These are phyloP conservation scores for Chromobotia macracanthus DNA, from an alignment of 2,797 vertebrate species.

Conservation along the genomic window DNA sequence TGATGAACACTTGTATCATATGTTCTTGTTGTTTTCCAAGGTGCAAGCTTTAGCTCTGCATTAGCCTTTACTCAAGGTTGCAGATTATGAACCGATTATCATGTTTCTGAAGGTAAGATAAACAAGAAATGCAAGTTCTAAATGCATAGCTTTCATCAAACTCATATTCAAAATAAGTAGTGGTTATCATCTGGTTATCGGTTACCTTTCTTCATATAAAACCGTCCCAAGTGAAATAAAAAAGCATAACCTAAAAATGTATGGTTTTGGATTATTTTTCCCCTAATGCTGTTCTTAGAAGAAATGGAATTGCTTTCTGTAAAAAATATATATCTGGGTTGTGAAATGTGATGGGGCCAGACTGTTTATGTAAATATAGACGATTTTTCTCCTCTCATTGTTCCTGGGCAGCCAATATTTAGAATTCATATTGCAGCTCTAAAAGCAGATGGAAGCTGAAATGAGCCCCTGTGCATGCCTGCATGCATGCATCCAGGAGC, in stretches of 20 bases:
- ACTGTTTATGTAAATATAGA: slow-evolving; percentile 52
- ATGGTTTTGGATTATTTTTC: slow-evolving; percentile 36
- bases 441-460: slow-evolving; percentile 53
- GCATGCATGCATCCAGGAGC: slow-evolving; percentile 19
- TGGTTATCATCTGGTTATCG: slow-evolving; percentile 5
- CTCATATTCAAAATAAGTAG: slow-evolving; percentile 28
- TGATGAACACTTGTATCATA: slow-evolving; percentile 50
- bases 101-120: slow-evolving; percentile 9
- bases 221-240: slow-evolving; percentile 21
- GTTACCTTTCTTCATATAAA: slow-evolving; percentile 3
- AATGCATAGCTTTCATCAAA: slow-evolving; percentile 36
- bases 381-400: slow-evolving; percentile 29
- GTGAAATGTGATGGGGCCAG: slow-evolving; percentile 37
- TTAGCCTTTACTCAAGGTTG: slow-evolving; percentile 42
- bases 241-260: slow-evolving; percentile 27
- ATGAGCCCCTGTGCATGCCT: slow-evolving; percentile 44
- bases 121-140: slow-evolving; percentile 34
- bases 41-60: slow-evolving; percentile 11
- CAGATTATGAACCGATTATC: slow-evolving; percentile 17
- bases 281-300: slow-evolving; percentile 23
- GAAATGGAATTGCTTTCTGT: slow-evolving; percentile 41
- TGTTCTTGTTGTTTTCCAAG: slow-evolving; percentile 54
- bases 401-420: slow-evolving; percentile 46
- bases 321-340: slow-evolving; percentile 23
- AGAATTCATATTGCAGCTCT: slow-evolving; percentile 56